phyloP scores from a whole-genome alignment of 2,888 invertebrate species.

The Cistogaster globosa region DNA sequence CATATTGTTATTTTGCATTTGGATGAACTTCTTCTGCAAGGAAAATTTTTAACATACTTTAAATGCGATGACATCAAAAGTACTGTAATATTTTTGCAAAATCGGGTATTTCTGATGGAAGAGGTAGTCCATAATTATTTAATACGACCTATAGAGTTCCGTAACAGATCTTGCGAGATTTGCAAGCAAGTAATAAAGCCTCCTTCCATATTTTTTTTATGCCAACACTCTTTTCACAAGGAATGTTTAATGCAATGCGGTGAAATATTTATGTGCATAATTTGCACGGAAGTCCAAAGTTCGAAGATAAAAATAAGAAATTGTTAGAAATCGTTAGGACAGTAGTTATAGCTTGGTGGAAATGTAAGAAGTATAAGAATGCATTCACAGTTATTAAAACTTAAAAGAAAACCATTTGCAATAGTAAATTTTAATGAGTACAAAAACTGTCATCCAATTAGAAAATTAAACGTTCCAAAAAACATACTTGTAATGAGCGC shows the following conservation, averaged over 20 bases:
- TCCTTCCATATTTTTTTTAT: conserved; percentile 75
- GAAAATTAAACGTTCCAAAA: too few species aligned
- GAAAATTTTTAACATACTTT: conserved; percentile 38
- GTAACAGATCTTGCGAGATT: conserved; percentile 75
- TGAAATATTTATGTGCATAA: conserved; percentile 30
- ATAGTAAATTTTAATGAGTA: too few species aligned
- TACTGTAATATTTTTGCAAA: conserved; percentile 18
- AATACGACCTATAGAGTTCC: conserved; percentile 76
- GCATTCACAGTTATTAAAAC: too few species aligned
- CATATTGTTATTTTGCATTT: conserved; percentile 41
- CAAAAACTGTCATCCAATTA: too few species aligned
- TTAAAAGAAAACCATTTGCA: too few species aligned
- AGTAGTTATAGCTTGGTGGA: too few species aligned
- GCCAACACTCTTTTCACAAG: conserved; percentile 77
- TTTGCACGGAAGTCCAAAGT: conserved; percentile 28
- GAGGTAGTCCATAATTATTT: conserved; percentile 27
- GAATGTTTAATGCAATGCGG: conserved; percentile 71
- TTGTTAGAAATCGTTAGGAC: neutral
- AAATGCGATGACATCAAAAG: conserved; percentile 18
- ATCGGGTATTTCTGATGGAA: conserved; percentile 16
- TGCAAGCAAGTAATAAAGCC: conserved; percentile 73
- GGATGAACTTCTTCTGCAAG: conserved; percentile 36
- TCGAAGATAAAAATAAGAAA: neutral
- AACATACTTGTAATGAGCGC: too few species aligned
- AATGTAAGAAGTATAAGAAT: too few species aligned